Percentiles rank a stretch among this genome's conserved stretches.
These are phyloP conservation scores for Papilio helenus DNA, from an alignment of 1,140 invertebrate species.

Conservation along the genomic window DNA sequence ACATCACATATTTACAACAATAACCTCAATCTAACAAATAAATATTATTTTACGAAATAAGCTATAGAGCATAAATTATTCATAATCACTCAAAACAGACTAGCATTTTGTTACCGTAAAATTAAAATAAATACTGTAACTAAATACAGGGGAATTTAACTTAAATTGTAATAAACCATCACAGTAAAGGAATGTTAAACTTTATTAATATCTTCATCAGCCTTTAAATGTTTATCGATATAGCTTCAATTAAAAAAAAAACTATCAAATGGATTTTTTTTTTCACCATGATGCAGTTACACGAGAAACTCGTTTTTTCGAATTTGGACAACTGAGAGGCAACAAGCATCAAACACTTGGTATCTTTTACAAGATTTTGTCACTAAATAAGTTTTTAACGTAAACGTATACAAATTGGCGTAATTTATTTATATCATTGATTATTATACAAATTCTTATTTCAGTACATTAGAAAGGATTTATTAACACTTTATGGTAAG, in stretches of 20 bases:
- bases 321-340: no score
- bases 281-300: background rate
- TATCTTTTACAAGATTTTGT: background rate
- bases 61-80: background rate
- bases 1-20: conserved; percentile 74
- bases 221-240: background rate
- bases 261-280: background rate
- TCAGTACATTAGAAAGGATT: conserved; percentile 34
- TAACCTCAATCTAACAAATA: conserved; percentile 39
- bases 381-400: background rate
- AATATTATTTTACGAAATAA: conserved; percentile 45
- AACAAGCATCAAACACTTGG: background rate
- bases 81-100: conserved; percentile 21
- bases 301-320: no score
- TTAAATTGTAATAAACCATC: background rate
- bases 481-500: conserved; percentile 32
- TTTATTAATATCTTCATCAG: background rate
- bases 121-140: background rate
- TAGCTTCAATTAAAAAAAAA: background rate
- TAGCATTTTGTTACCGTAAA: background rate
- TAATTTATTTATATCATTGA: conserved; percentile 47
- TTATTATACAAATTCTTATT: conserved; percentile 50
- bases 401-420: conserved; percentile 15
- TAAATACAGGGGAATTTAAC: conserved; percentile 19
- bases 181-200: background rate